Percentiles rank a stretch among this genome's conserved stretches.
phyloP scores from a whole-genome alignment of 64 coral and sea anemone species.

The Cladopsammia gracilis region DNA sequence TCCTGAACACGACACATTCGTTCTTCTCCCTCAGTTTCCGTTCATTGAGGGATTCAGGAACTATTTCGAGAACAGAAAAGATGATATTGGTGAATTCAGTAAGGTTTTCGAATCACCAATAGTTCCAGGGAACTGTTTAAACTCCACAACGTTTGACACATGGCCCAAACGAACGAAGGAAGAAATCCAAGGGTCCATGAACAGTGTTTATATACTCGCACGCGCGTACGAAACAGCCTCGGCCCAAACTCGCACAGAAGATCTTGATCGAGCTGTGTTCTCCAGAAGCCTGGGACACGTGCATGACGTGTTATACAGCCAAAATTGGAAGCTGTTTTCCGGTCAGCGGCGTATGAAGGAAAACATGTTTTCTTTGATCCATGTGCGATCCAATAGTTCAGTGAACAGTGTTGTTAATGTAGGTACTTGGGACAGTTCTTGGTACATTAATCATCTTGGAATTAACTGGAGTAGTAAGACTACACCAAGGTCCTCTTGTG shows the following conservation, averaged over 20 bases:
- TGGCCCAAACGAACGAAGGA: background rate
- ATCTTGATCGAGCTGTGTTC: background rate
- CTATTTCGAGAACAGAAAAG: background rate
- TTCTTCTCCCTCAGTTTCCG: slow-evolving; percentile 15
- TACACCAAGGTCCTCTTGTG: slow-evolving; percentile 77
- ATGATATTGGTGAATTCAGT: background rate
- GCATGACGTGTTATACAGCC: background rate
- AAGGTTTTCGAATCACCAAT: background rate
- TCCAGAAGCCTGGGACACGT: slow-evolving; percentile 28
- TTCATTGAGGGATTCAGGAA: slow-evolving; percentile 38
- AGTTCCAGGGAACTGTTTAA: background rate
- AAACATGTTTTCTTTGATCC: slow-evolving; percentile 83
- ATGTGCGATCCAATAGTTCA: slow-evolving; percentile 31
- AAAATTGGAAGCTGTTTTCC: slow-evolving; percentile 31
- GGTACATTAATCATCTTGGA: slow-evolving; percentile 74
- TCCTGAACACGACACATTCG: background rate
- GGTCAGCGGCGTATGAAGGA: slow-evolving; percentile 50
- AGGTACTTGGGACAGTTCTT: slow-evolving; percentile 79
- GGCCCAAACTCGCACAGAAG: background rate
- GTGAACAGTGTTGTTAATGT: slow-evolving; percentile 14
- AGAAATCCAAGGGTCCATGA: slow-evolving; percentile 71
- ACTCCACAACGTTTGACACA: background rate
- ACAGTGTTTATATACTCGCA: slow-evolving; percentile 66
- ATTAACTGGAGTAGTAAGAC: slow-evolving; percentile 37
- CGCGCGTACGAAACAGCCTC: slow-evolving; percentile 45